Evolutionary conservation across 2,888 invertebrate species (phyloP), one percentile per base, ranked within the genome.

Genomic region (Dryobota labecula): DNA sequence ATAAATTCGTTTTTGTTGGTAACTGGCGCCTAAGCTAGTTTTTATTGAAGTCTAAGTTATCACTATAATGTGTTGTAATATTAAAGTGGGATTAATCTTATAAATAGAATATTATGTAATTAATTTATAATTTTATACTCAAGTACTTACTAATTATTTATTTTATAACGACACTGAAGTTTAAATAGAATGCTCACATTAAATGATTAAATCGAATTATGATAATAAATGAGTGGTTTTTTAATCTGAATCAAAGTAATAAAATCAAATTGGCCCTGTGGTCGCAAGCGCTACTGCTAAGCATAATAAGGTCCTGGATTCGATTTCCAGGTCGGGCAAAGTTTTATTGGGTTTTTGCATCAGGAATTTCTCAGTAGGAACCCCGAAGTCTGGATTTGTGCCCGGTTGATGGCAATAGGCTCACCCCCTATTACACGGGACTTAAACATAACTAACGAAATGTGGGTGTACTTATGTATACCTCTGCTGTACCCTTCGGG

Each of bases 101-200:
- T 51, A 20, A 33, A 24, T 45, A 41, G 24, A 65, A 30, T 4
- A 58, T 66, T 58, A 58, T 65, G 24, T 18, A 73, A 58, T 73
- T 56, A 41, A 24, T 61, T 58, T 49, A 70, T 36, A 57, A 47
- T 70, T 70, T 33, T 56, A 41, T 56, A 20, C 7, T 43, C 20
- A 15, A 7, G 6, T 7, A 18, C 30, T n/a, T 43, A 43, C 4
- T n/a, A n/a, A 53, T 43, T 3, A 15, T 65, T 63, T 36, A 36
- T 64, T 36, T 27, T 20, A 62, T 41, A 36, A 70, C 13, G 13
- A 36, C n/a, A 43, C 13, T 38, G 45, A 11, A 18, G 24, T 70
- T 20, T 47, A 24, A 45, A 57, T 3, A 20, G 13, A 56, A 47
- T 24, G n/a, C 13, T 65, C 9, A 20, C 33, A 18, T 33, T 43